Conservation (phyloP, 2,113 vertebrate genomes). For the Plecotus auritus region DNA sequence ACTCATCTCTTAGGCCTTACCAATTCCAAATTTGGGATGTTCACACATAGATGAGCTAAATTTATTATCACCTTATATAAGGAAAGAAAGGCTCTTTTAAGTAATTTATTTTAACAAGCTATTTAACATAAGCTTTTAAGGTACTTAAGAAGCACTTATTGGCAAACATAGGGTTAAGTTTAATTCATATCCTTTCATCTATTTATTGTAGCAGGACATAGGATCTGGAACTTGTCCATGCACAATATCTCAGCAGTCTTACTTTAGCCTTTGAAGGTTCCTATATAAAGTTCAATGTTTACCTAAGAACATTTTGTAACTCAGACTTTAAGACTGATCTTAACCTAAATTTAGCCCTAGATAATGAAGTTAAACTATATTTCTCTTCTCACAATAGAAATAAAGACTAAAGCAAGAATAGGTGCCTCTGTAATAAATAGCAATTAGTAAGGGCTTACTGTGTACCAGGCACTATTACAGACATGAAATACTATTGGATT, state of each 20-base stretch:
- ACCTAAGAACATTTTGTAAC: conserved; percentile 26
- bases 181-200: neutral
- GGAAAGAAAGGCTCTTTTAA: neutral
- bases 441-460: neutral
- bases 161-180: conserved; percentile 18
- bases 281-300: neutral
- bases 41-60: neutral
- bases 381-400: conserved; percentile 1
- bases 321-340: conserved; percentile 35
- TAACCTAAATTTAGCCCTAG: conserved; percentile 9
- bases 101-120: conserved; percentile 10
- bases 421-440: neutral
- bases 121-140: neutral
- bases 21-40: conserved; percentile 9
- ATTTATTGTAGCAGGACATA: neutral
- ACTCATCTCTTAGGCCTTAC: neutral
- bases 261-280: neutral
- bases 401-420: conserved; percentile 36
- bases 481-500: conserved; percentile 5
- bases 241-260: conserved; percentile 13
- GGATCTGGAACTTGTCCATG: neutral
- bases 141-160: neutral
- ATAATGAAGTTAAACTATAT: neutral
- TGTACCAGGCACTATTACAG: neutral
- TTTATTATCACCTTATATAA: conserved; percentile 28